Evolutionary conservation across 2,113 vertebrate species (phyloP).

Genomic region (Aptenodytes patagonicus): DNA sequence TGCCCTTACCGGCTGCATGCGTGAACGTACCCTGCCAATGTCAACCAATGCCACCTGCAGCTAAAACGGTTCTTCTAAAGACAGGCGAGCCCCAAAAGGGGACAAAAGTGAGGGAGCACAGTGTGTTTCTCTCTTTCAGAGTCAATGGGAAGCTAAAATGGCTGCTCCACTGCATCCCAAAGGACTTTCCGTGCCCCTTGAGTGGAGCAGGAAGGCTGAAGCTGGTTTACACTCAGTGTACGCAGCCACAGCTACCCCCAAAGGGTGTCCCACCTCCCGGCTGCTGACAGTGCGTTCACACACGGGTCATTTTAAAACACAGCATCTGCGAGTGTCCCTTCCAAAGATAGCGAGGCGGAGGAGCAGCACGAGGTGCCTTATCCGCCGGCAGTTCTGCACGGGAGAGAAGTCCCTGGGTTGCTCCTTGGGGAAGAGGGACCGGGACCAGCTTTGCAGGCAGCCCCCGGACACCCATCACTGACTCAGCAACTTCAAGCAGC

Average conservation of each 20-base stretch:
- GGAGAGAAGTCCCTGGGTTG: background rate
- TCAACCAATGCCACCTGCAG: conserved; percentile 22
- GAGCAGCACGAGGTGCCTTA: background rate
- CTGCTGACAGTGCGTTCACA: background rate
- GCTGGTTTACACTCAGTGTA: accelerated
- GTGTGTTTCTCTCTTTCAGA: background rate
- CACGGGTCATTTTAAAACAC: background rate
- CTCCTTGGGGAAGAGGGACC: background rate
- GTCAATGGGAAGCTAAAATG: background rate
- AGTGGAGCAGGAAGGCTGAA: background rate
- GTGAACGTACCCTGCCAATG: background rate
- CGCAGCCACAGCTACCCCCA: background rate
- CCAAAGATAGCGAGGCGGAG: background rate
- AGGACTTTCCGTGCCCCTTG: background rate
- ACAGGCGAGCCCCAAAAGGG: background rate
- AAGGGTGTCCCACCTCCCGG: background rate
- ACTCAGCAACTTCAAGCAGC: conserved; percentile 22
- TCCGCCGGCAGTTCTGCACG: accelerated
- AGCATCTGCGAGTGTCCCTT: accelerated
- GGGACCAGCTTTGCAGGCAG: background rate
- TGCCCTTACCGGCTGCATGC: background rate
- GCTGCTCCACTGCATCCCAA: background rate
- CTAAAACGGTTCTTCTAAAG: background rate
- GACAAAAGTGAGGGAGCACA: background rate
- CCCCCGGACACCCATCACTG: background rate